phyloP scores from a whole-genome alignment of 1,140 invertebrate species.

The Anthonomus grandis region DNA sequence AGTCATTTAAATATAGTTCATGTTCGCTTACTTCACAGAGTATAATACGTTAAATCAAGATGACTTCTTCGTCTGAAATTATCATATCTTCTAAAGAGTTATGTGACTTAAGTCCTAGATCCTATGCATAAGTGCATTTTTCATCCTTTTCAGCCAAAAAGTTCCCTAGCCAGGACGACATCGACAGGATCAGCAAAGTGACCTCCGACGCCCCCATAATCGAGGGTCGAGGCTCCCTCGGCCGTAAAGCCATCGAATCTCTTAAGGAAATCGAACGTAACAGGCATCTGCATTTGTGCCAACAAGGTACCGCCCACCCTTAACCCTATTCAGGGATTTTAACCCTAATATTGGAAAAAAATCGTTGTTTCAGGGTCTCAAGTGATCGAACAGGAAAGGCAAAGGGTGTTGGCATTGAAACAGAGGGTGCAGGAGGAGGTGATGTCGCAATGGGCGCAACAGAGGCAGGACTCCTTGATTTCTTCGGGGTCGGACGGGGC shows the following conservation, averaged over 20 bases:
- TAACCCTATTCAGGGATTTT: too few relatives aligned
- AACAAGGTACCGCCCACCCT: constrained; percentile 75
- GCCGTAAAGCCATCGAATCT: constrained; percentile 82
- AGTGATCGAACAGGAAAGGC: constrained; percentile 86
- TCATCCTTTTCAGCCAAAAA: constrained; percentile 30
- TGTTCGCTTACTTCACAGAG: too few relatives aligned
- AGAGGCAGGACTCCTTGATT: constrained; percentile 67
- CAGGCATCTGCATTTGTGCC: constrained; percentile 79
- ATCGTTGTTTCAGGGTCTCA: constrained; percentile 63
- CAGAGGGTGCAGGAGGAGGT: constrained; percentile 85
- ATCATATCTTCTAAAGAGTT: too few relatives aligned
- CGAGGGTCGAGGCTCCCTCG: constrained; percentile 55
- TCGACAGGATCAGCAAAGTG: constrained; percentile 81
- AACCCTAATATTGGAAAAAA: too few relatives aligned
- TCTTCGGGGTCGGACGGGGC: constrained; percentile 60
- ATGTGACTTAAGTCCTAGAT: too few relatives aligned
- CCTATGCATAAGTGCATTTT: too few relatives aligned
- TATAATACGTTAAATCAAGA: too few relatives aligned
- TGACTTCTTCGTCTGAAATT: too few relatives aligned
- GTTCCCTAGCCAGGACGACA: constrained; percentile 74
- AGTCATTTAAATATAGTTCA: too few relatives aligned
- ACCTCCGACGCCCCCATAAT: constrained; percentile 72
- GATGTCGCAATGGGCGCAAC: constrained; percentile 77
- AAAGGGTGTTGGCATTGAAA: constrained; percentile 82
- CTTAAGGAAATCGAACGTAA: constrained; percentile 87